phyloP scores from a whole-genome alignment of 2,113 vertebrate genomes.

The Electrona antarctica region DNA sequence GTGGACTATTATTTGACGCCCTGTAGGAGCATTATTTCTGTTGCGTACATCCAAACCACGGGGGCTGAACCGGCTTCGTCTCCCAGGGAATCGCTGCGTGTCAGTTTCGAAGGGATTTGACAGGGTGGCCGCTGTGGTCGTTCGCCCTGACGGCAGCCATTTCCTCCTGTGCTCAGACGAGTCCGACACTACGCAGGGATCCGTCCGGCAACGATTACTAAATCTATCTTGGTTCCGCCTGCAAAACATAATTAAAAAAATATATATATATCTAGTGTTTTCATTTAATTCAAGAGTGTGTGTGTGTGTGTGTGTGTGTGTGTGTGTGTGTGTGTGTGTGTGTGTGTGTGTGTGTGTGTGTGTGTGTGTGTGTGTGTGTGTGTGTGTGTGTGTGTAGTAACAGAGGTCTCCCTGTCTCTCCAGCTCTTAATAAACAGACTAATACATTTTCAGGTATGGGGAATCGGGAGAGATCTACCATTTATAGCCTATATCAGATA shows the following conservation, averaged over 20 bases:
- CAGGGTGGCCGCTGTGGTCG: constrained; percentile 24
- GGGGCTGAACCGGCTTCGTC: neutral
- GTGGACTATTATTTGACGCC: neutral
- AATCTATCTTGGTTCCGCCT: constrained; percentile 40
- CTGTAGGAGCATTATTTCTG: constrained; percentile 51
- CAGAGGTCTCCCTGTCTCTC: too few relatives aligned
- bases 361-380: too few relatives aligned
- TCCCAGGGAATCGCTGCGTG: constrained; percentile 36
- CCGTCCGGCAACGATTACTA: neutral
- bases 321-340: too few relatives aligned
- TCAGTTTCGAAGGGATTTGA: constrained; percentile 47
- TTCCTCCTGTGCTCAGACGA: constrained; percentile 46
- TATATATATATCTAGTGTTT: too few relatives aligned
- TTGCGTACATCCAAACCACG: neutral
- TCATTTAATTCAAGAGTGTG: too few relatives aligned
- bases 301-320: too few relatives aligned
- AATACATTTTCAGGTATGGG: too few relatives aligned
- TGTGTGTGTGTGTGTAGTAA: too few relatives aligned
- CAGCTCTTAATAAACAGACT: too few relatives aligned
- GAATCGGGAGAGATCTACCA: too few relatives aligned
- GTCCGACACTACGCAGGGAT: constrained; percentile 28
- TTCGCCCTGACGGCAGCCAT: constrained; percentile 50
- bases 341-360: too few relatives aligned
- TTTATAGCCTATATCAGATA: too few relatives aligned
- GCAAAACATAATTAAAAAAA: neutral